phyloP scores from a whole-genome alignment of 2,797 vertebrate species.

The Echeneis naucrates region DNA sequence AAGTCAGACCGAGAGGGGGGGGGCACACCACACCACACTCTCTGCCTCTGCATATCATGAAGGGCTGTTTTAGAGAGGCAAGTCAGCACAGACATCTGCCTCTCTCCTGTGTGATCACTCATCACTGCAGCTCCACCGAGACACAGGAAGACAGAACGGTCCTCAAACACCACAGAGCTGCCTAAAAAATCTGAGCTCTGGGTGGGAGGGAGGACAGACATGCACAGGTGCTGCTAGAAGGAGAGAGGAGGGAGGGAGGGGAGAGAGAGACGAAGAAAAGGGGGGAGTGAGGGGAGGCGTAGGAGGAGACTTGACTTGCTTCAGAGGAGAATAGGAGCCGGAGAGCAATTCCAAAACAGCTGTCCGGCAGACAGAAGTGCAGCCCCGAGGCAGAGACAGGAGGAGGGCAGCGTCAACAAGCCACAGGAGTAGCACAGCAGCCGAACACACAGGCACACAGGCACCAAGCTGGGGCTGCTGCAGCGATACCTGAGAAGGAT shows the following conservation, averaged over 20 bases:
- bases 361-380: constrained; percentile 82
- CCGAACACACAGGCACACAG: constrained; percentile 35
- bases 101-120: constrained; percentile 54
- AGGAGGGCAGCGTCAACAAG: constrained; percentile 70
- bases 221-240: constrained; percentile 78
- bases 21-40: constrained; percentile 1
- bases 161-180: constrained; percentile 50
- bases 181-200: constrained; percentile 47
- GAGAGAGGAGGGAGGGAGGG: constrained; percentile 33
- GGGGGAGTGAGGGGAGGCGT: constrained; percentile 50
- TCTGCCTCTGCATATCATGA: constrained; percentile 13
- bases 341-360: constrained; percentile 86
- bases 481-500: constrained; percentile 31
- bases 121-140: constrained; percentile 36
- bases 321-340: constrained; percentile 73
- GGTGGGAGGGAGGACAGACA: constrained; percentile 61
- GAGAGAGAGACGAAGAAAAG: constrained; percentile 42
- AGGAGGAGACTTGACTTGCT: constrained; percentile 81
- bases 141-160: constrained; percentile 57
- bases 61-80: constrained; percentile 32
- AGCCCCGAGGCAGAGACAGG: constrained; percentile 70
- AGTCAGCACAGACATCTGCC: constrained; percentile 51
- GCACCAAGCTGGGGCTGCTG: constrained; percentile 45
- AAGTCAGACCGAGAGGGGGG: constrained; percentile 55
- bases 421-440: constrained; percentile 63